phyloP scores from a whole-genome alignment of 2,888 invertebrate genomes.

The Tridacna crocea region DNA sequence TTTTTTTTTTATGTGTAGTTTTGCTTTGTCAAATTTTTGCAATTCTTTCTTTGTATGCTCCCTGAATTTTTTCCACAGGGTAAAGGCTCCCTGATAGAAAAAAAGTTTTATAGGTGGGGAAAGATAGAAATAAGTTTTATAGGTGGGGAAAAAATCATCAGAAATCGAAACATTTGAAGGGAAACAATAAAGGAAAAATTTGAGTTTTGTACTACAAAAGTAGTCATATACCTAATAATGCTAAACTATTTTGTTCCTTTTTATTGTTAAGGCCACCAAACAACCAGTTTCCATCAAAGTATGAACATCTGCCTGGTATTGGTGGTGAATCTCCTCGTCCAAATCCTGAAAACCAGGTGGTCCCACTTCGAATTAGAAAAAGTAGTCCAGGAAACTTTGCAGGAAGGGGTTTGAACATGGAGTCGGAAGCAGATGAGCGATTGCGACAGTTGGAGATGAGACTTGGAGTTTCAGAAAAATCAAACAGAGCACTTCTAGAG shows the following conservation, averaged over 20 bases:
- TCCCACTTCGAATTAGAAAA: conserved; percentile 61
- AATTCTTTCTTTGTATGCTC: too few species aligned
- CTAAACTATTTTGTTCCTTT: neutral
- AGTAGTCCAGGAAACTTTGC: conserved; percentile 41
- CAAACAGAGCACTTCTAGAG: conserved; percentile 83
- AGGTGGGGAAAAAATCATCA: too few species aligned
- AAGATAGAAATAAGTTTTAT: too few species aligned
- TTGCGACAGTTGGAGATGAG: conserved; percentile 80
- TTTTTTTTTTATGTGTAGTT: too few species aligned
- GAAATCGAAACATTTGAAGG: too few species aligned
- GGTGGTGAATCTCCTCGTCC: conserved; percentile 59
- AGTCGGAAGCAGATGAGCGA: conserved; percentile 75
- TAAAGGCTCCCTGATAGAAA: too few species aligned
- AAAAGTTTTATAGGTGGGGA: too few species aligned
- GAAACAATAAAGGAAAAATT: too few species aligned
- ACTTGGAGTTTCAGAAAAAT: conserved; percentile 82
- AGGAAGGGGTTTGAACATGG: conserved; percentile 38
- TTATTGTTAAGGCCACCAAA: conserved; percentile 54
- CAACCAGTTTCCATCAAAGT: conserved; percentile 73
- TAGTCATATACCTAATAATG: too few species aligned
- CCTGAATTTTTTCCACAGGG: too few species aligned
- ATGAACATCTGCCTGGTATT: conserved; percentile 74
- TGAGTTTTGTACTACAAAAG: too few species aligned
- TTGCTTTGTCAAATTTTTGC: too few species aligned
- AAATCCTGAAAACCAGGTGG: conserved; percentile 65